These are phyloP conservation scores for Labeo calbasu DNA, from an alignment of 2,797 vertebrate species.

Conservation along the genomic window DNA sequence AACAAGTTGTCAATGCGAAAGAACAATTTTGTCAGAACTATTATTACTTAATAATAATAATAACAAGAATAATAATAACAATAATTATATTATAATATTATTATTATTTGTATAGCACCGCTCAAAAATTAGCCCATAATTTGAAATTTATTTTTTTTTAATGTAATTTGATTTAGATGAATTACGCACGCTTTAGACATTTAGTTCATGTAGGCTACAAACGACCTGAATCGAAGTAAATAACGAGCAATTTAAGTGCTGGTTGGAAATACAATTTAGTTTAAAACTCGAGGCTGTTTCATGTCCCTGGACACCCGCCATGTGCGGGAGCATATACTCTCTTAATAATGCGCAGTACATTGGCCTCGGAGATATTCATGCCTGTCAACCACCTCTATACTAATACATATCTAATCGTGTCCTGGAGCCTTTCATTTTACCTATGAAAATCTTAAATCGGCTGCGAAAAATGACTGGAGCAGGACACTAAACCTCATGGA, in stretches of 20 bases:
- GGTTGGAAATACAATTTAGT: slow-evolving; percentile 39
- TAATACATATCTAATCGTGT: slow-evolving; percentile 98
- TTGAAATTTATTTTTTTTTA: background rate
- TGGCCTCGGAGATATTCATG: slow-evolving; percentile 78
- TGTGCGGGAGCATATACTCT: slow-evolving; percentile 62
- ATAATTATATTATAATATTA: too few relatives aligned
- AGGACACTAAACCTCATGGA: background rate
- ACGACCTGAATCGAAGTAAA: background rate
- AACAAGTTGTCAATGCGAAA: background rate
- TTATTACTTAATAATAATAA: background rate
- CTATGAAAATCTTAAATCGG: slow-evolving; percentile 86
- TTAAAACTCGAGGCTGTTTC: slow-evolving; percentile 38
- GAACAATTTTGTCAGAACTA: background rate
- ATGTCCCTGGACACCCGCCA: slow-evolving; percentile 59
- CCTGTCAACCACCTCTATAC: slow-evolving; percentile 77
- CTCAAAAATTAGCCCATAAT: background rate
- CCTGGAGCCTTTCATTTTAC: slow-evolving; percentile 84
- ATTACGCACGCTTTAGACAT: background rate
- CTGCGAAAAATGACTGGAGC: slow-evolving; percentile 68
- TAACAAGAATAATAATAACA: background rate
- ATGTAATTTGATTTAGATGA: background rate
- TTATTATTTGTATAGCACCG: background rate
- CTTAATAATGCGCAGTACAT: slow-evolving; percentile 79
- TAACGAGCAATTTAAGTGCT: slow-evolving; percentile 9
- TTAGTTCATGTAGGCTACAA: background rate